phyloP scores from a whole-genome alignment of 2,113 vertebrate genomes.

The Trematomus loennbergii region DNA sequence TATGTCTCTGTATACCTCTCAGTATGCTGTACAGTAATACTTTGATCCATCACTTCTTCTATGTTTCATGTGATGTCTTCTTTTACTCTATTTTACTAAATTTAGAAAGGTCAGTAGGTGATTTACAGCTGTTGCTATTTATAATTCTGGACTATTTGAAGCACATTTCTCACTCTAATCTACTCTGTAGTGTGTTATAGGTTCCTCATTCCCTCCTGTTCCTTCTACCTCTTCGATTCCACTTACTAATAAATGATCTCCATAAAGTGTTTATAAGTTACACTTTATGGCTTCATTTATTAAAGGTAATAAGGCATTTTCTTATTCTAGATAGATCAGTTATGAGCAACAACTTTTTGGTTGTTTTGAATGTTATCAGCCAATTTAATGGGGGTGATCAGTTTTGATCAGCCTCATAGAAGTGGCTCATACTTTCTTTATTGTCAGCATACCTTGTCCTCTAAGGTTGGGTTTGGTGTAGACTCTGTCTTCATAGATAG shows the following conservation, averaged over 20 bases:
- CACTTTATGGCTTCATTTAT: neutral
- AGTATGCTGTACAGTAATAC: neutral
- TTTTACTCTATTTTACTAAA: slow-evolving; percentile 33
- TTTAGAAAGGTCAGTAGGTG: slow-evolving; percentile 37
- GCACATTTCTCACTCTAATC: neutral
- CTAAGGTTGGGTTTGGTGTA: slow-evolving; percentile 98
- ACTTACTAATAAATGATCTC: neutral
- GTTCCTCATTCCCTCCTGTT: neutral
- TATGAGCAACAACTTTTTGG: neutral
- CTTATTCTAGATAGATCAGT: neutral
- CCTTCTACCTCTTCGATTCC: neutral
- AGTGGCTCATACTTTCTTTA: neutral
- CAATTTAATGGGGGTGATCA: too few species aligned
- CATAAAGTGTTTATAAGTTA: neutral
- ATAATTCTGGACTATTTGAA: slow-evolving; percentile 25
- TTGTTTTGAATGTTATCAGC: too few species aligned
- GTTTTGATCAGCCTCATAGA: too few species aligned
- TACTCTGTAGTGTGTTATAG: neutral
- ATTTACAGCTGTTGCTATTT: slow-evolving; percentile 44
- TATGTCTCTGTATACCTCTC: neutral
- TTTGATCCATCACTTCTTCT: slow-evolving; percentile 41
- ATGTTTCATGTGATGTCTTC: slow-evolving; percentile 13
- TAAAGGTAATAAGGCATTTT: neutral
- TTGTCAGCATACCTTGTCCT: slow-evolving; percentile 84
- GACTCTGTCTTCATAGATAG: slow-evolving; percentile 98